Evolutionary conservation across 2,888 invertebrate species (phyloP).

Genomic region (Drosophila barbarae): DNA sequence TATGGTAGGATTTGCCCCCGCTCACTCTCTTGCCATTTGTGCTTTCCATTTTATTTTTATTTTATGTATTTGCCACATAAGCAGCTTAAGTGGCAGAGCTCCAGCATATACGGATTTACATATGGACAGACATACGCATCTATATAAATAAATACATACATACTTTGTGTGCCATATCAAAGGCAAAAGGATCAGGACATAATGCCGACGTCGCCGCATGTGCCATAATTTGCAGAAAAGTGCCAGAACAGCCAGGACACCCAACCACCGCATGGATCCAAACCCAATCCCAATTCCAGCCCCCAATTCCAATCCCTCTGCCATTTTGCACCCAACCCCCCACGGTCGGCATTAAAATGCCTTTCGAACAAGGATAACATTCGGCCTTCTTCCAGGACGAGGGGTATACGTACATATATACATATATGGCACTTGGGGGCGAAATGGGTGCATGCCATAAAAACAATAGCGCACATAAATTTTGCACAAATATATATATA

Average conservation of each 20-base stretch:
- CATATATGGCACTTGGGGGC: conserved; percentile 46
- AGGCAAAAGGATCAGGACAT: conserved; percentile 70
- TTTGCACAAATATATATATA: conserved; percentile 65
- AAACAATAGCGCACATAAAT: conserved; percentile 77
- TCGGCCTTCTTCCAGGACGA: conserved; percentile 40
- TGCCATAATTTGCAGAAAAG: conserved; percentile 75
- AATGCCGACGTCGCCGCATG: conserved; percentile 68
- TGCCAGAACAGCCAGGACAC: conserved; percentile 44
- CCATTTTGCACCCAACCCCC: conserved; percentile 10
- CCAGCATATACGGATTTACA: conserved; percentile 24
- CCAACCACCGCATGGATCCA: conserved; percentile 2
- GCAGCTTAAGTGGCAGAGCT: conserved; percentile 70
- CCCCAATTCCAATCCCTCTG: conserved; percentile 3
- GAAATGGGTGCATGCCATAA: conserved; percentile 77
- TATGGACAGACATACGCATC: conserved; percentile 27
- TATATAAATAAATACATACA: conserved; percentile 8
- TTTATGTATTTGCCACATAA: conserved; percentile 74
- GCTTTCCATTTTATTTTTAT: conserved; percentile 60
- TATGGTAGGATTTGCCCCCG: conserved; percentile 61
- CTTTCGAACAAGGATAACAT: conserved; percentile 64
- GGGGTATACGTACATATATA: conserved; percentile 22
- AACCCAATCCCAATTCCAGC: conserved; percentile 3
- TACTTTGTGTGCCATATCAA: conserved; percentile 55
- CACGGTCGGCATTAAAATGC: conserved; percentile 35
- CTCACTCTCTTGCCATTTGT: conserved; percentile 12